A percentile compares a stretch with the other conserved stretches of the same genome.
Evolutionary conservation across 2,888 invertebrate species (phyloP).

Genomic region (Hartigia nigra): DNA sequence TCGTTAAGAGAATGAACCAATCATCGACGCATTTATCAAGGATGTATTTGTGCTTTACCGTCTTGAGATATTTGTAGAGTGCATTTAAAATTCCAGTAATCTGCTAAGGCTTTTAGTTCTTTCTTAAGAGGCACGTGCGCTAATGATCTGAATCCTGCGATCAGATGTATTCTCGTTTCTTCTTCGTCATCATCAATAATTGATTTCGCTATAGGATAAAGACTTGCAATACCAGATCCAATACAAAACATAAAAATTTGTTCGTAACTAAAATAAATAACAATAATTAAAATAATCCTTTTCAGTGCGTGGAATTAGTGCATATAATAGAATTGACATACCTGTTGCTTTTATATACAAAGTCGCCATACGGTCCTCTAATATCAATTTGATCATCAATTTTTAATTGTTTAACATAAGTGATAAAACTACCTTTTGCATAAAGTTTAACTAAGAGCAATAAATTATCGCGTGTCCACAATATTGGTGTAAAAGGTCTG

Average conservation of each 20-base stretch:
- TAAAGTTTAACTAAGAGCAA: conserved; percentile 55
- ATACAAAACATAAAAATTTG: conserved; percentile 56
- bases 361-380: conserved; percentile 60
- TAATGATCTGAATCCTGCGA: conserved; percentile 50
- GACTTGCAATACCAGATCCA: conserved; percentile 58
- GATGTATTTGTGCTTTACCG: conserved; percentile 24
- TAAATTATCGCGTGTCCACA: conserved; percentile 43
- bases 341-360: conserved; percentile 54
- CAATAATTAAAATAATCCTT: conserved; percentile 6
- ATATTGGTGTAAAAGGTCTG: conserved; percentile 57
- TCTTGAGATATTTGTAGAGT: conserved; percentile 50
- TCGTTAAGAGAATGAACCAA: neutral
- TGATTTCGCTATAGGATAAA: conserved; percentile 54
- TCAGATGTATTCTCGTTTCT: conserved; percentile 51
- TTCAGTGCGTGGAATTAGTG: neutral
- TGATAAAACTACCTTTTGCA: conserved; percentile 47
- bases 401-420: conserved; percentile 38
- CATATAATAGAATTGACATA: conserved; percentile 22
- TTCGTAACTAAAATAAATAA: conserved; percentile 42
- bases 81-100: conserved; percentile 60
- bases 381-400: conserved; percentile 45
- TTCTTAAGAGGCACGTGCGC: conserved; percentile 49
- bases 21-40: neutral
- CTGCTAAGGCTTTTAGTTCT: conserved; percentile 49
- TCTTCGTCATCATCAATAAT: conserved; percentile 55